Base-by-base conservation (phyloP, 2,113 vertebrate species). In the Oplegnathus fasciatus region DNA sequence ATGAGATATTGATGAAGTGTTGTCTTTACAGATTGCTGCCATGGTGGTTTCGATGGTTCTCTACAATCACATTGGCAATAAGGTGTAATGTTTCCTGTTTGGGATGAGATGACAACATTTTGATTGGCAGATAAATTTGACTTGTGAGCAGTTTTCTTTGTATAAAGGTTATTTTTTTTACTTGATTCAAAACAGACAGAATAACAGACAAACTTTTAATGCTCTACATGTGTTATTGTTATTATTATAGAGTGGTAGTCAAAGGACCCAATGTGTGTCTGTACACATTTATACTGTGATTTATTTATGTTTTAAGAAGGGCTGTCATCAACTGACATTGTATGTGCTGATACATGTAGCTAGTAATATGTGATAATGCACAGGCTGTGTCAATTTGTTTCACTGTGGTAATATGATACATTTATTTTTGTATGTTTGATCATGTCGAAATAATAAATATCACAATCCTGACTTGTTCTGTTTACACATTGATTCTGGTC, bases 11-110 rank as follows among this genome's bases (percentile, higher is more conserved):
- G 20, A 69, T 52, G 0, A 50, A 20, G 10, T 76, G 1, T 71
- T 90, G 14, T 80, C 30, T 73, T 85, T 44, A 10, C 92, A 95
- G 94, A 85, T 95, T 30, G 93, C 93, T 61, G 94, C 94, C 26
- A 95, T 95, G 94, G 88, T 92, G 78, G 93, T 94, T 48, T 94
- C 95, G 0, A 94, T 95, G 93, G 48, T 88, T 76, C 86, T 95
- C 65, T 95, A 95, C 89, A 85, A 85, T 3, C 1, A 87, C 1
- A 87, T 88, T 34, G 78, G 91, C 46, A 60, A 2, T 0, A 91
- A 87, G 60, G 67, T 5, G 0, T 82, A 76, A 86, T 57, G n/a
- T 48, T 18, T 75, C 18, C 40, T 14, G 15, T 46, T 48, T 14
- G 14, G 24, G 48, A 42, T 14, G 9, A 61, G 4, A 67, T 18